phyloP scores from a whole-genome alignment of 2,797 vertebrate species.

The Cottoperca gobio region DNA sequence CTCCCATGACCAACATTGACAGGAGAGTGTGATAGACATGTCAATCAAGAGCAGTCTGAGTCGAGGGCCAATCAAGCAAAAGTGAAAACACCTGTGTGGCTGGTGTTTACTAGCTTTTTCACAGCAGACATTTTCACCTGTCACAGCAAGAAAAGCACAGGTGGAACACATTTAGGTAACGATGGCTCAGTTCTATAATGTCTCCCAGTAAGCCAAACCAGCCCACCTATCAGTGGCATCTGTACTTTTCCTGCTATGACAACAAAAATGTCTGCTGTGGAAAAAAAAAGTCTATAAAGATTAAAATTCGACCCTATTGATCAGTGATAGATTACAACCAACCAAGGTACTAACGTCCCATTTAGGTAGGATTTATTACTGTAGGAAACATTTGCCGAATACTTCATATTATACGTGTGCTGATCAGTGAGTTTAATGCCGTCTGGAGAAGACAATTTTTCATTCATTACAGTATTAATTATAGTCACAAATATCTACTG shows the following conservation, averaged over 20 bases:
- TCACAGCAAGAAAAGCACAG: no score
- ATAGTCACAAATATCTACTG: not conserved
- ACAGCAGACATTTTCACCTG: no score
- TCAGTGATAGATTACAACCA: not conserved
- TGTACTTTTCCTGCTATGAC: no score
- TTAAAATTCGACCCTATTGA: not conserved
- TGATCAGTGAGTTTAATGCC: constrained; percentile 9
- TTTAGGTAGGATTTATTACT: constrained; percentile 18
- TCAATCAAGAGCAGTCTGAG: not conserved
- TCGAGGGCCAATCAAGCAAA: no score
- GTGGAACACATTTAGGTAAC: no score
- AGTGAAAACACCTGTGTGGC: not conserved
- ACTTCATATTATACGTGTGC: not conserved
- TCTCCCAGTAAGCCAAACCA: no score
- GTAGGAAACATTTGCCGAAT: not conserved
- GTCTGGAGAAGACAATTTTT: not conserved
- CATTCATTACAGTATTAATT: constrained; percentile 1
- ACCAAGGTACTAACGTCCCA: not conserved
- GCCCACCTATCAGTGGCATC: no score
- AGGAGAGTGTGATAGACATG: not conserved
- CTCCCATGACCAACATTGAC: not conserved
- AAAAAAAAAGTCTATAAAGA: no score
- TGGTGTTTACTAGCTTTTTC: not conserved
- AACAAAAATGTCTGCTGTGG: no score
- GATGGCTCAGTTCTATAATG: no score